These are phyloP conservation scores for Procambarus clarkii DNA, from an alignment of 1,140 invertebrate species.

Conservation along the genomic window DNA sequence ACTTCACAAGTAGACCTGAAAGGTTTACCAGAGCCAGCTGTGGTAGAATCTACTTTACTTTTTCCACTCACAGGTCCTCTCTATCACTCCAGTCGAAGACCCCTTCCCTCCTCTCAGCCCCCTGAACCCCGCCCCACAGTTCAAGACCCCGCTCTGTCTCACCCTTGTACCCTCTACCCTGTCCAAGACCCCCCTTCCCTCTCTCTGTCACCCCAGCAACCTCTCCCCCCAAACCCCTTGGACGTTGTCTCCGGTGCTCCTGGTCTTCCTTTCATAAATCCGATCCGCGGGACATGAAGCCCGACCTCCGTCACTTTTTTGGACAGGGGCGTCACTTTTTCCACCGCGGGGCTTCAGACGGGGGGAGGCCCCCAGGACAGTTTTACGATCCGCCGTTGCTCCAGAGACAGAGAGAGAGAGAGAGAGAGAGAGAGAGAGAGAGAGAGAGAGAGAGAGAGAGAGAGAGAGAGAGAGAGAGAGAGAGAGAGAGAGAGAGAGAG, in stretches of 20 bases:
- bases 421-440: neutral
- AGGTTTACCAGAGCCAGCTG: too few relatives aligned
- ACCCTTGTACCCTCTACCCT: neutral
- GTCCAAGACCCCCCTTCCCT: neutral
- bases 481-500: neutral
- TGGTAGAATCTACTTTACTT: too few relatives aligned
- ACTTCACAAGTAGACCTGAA: too few relatives aligned
- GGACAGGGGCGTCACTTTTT: constrained; percentile 54
- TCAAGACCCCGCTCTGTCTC: neutral
- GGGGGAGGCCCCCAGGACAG: constrained; percentile 45
- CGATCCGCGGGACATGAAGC: constrained; percentile 56
- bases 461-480: constrained; percentile 23
- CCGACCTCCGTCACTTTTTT: constrained; percentile 64
- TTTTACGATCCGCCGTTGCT: constrained; percentile 61
- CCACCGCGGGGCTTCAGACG: constrained; percentile 29
- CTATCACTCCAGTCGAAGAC: neutral
- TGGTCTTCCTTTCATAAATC: constrained; percentile 62
- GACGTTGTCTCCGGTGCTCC: constrained; percentile 16
- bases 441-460: neutral
- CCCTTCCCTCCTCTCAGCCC: neutral
- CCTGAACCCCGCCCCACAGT: neutral
- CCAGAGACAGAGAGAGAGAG: neutral
- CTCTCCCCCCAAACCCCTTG: too few relatives aligned
- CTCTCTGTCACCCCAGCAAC: too few relatives aligned
- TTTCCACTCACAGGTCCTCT: too few relatives aligned